A percentile compares a stretch with the other conserved stretches of the same genome.
phyloP scores from a whole-genome alignment of 2,888 invertebrate genomes.

The Nebria brevicollis region DNA sequence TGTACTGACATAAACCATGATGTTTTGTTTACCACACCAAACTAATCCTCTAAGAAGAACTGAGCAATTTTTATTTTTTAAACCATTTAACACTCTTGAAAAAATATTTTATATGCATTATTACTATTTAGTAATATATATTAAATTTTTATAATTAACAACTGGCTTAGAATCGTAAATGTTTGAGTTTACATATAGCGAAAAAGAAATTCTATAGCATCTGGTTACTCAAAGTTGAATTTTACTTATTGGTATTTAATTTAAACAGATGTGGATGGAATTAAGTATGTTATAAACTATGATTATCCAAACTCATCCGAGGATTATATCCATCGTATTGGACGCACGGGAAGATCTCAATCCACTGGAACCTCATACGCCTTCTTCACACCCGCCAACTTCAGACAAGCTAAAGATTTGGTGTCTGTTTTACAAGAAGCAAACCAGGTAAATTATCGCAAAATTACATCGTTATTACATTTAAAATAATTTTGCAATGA shows the following conservation, averaged over 20 bases:
- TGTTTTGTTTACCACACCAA: slow-evolving; percentile 21
- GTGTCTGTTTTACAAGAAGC: slow-evolving; percentile 90
- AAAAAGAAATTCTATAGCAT: slow-evolving; percentile 38
- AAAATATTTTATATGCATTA: background rate
- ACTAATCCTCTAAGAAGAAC: slow-evolving; percentile 34
- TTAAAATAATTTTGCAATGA: slow-evolving; percentile 30
- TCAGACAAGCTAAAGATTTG: slow-evolving; percentile 87
- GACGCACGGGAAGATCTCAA: slow-evolving; percentile 89
- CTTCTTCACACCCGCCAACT: slow-evolving; percentile 91
- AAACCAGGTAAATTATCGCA: slow-evolving; percentile 74
- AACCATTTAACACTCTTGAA: background rate
- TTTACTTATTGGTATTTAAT: slow-evolving; percentile 44
- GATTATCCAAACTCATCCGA: slow-evolving; percentile 96
- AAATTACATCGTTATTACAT: slow-evolving; percentile 9
- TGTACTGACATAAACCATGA: slow-evolving; percentile 23
- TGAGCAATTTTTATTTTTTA: slow-evolving; percentile 18
- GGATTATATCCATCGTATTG: slow-evolving; percentile 96
- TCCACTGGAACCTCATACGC: slow-evolving; percentile 93
- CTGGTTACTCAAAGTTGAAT: background rate
- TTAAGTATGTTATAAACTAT: slow-evolving; percentile 95
- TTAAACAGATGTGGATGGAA: slow-evolving; percentile 91
- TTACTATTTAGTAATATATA: too few relatives aligned
- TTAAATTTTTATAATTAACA: too few relatives aligned
- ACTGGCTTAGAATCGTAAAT: too few relatives aligned
- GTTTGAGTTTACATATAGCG: background rate